phyloP scores from a whole-genome alignment of 2,888 invertebrate genomes.

The Pseudanteris insignis region DNA sequence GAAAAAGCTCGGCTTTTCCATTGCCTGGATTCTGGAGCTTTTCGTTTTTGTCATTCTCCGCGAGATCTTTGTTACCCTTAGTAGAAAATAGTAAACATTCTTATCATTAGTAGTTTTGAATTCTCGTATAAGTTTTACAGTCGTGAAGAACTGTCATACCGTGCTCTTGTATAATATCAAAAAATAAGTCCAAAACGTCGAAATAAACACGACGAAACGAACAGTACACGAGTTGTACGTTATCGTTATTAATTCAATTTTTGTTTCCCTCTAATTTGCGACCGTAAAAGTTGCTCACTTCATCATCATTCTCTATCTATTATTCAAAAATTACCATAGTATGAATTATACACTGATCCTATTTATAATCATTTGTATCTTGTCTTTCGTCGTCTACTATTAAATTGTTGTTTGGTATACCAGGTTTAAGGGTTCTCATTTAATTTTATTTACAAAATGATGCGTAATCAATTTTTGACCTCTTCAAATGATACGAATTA shows the following conservation, averaged over 20 bases:
- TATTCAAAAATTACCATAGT: slow-evolving; percentile 45
- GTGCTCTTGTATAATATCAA: slow-evolving; percentile 52
- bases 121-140: slow-evolving; percentile 40
- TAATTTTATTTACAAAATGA: no score
- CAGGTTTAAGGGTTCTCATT: no score
- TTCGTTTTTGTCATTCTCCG: no score
- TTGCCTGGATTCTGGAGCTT: no score
- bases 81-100: slow-evolving; percentile 51
- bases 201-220: no score
- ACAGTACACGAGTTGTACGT: no score
- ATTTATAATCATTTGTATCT: slow-evolving; percentile 46
- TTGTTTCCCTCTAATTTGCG: no score
- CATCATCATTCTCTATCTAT: slow-evolving; percentile 7
- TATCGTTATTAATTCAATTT: no score
- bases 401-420: slow-evolving; percentile 39
- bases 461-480: no score
- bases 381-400: slow-evolving; percentile 37
- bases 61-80: slow-evolving; percentile 39
- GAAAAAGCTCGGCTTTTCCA: no score
- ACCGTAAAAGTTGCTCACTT: slow-evolving; percentile 25
- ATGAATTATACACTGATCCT: slow-evolving; percentile 55
- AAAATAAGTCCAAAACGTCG: slow-evolving; percentile 26
- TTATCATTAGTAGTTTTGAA: slow-evolving; percentile 42
- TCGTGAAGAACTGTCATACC: slow-evolving; percentile 62
- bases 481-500: no score